Conservation (phyloP, 2,888 invertebrate genomes). For the Meandrusa payeni region DNA sequence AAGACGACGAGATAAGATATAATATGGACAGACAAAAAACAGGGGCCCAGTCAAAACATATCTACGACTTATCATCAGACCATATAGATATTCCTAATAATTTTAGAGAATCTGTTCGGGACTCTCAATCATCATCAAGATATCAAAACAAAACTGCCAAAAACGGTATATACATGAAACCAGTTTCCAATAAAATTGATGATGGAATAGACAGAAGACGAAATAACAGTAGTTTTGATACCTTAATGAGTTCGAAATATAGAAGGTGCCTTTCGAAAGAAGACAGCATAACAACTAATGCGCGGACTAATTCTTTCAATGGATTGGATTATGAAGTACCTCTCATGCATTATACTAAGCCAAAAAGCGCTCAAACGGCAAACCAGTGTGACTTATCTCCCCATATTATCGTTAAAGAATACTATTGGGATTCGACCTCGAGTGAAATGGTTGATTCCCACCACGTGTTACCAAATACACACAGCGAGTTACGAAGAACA, state of each 20-base stretch:
- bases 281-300: too few species aligned
- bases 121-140: too few species aligned
- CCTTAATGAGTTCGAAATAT: not conserved
- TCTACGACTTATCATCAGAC: not conserved
- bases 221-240: not conserved
- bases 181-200: conserved; percentile 27
- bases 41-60: not conserved
- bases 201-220: conserved; percentile 20
- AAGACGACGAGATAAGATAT: not conserved
- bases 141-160: conserved; percentile 1
- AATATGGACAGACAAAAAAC: not conserved
- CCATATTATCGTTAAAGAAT: conserved; percentile 45
- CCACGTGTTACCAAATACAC: not conserved
- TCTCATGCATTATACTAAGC: not conserved
- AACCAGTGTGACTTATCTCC: conserved; percentile 30
- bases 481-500: conserved; percentile 16
- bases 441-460: conserved; percentile 12
- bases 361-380: conserved; percentile 4
- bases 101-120: conserved; percentile 17
- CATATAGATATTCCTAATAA: conserved; percentile 6
- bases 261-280: not conserved
- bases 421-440: conserved; percentile 41
- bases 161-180: conserved; percentile 33
- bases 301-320: too few species aligned
- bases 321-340: too few species aligned